These are phyloP conservation scores for Daphoenositta chrysoptera DNA, from an alignment of 2,113 vertebrate species.

Conservation along the genomic window DNA sequence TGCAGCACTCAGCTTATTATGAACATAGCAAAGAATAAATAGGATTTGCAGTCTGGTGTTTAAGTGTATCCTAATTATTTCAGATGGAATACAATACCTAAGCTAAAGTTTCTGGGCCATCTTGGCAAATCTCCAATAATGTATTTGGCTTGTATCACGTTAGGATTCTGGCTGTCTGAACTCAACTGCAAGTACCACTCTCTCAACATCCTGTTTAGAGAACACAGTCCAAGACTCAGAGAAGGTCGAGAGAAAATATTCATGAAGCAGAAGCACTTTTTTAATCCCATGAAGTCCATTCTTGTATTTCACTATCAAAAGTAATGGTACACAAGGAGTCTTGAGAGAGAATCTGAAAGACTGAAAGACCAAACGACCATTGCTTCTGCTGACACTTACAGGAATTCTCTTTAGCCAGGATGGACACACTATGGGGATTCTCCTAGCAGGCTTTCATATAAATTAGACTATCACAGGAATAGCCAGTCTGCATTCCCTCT, in stretches of 20 bases:
- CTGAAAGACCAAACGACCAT: not conserved
- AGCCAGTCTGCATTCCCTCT: not conserved
- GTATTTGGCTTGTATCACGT: not conserved
- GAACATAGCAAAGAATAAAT: slow-evolving; percentile 31
- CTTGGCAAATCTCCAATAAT: not conserved
- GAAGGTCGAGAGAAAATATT: not conserved
- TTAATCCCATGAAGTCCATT: not conserved
- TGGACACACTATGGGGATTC: not conserved
- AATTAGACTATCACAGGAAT: not conserved
- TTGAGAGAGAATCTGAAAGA: not conserved
- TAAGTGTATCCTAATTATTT: not conserved
- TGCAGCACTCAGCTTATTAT: slow-evolving; percentile 2
- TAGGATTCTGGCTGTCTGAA: not conserved
- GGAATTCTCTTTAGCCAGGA: not conserved
- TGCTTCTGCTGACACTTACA: not conserved
- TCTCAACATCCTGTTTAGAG: not conserved
- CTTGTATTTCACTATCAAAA: not conserved
- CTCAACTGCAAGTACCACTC: not conserved
- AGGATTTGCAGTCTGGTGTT: not conserved
- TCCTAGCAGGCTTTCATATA: not conserved
- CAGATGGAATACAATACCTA: not conserved
- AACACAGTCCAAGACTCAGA: not conserved
- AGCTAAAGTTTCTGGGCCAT: not conserved
- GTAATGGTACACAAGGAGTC: not conserved
- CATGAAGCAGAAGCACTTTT: not conserved